Evolutionary conservation across 2,113 vertebrate species (phyloP).

Genomic region (Bos javanicus): DNA sequence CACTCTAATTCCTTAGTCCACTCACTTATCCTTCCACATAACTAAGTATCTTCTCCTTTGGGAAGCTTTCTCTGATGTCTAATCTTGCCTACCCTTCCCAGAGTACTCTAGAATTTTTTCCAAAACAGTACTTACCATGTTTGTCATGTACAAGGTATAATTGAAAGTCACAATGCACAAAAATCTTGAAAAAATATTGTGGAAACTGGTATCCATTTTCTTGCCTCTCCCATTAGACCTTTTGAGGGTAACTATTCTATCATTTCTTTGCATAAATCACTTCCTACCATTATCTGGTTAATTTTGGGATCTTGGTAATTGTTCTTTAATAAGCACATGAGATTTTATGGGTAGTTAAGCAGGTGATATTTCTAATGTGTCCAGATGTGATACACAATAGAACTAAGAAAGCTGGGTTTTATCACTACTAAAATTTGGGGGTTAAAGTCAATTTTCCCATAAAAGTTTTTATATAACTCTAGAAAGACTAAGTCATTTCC

Average conservation of each 20-base stretch:
- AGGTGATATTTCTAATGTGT: background rate
- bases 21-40: background rate
- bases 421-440: background rate
- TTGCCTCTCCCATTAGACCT: background rate
- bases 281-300: background rate
- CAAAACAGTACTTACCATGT: background rate
- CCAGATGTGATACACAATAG: background rate
- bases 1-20: background rate
- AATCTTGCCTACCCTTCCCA: background rate
- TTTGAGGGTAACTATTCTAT: background rate
- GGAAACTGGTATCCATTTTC: background rate
- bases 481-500: background rate
- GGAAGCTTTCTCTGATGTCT: background rate
- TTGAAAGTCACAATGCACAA: background rate
- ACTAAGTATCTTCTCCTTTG: background rate
- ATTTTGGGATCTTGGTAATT: background rate
- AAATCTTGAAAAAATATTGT: background rate
- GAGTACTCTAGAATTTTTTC: background rate
- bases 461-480: background rate
- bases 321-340: background rate
- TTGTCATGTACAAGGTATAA: background rate
- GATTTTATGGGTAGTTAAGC: background rate
- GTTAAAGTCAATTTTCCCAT: background rate
- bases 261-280: background rate
- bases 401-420: background rate